These are phyloP conservation scores for Trogon melanurus DNA, from an alignment of 2,113 vertebrate species.

Conservation along the genomic window DNA sequence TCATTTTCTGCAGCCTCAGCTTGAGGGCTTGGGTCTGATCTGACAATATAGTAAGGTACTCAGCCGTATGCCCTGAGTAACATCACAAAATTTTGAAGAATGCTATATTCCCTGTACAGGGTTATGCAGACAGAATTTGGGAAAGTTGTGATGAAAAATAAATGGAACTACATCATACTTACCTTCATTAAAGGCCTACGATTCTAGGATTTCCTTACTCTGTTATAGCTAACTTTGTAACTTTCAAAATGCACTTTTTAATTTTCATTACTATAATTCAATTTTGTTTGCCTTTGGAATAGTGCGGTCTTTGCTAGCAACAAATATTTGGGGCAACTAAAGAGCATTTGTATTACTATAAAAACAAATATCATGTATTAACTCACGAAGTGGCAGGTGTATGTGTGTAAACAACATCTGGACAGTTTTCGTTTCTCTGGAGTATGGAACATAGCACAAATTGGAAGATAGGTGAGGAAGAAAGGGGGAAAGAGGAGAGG, in stretches of 20 bases:
- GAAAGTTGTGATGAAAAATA: background rate
- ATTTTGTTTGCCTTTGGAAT: background rate
- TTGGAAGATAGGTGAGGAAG: background rate
- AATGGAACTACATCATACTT: background rate
- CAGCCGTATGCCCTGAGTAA: background rate
- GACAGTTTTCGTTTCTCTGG: slow-evolving; percentile 23
- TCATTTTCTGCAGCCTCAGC: background rate
- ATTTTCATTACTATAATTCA: background rate
- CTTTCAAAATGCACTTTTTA: background rate
- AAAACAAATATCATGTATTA: slow-evolving; percentile 48
- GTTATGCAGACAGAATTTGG: background rate
- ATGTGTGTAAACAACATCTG: slow-evolving; percentile 63
- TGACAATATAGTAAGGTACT: background rate
- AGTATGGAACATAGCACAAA: background rate
- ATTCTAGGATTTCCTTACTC: background rate
- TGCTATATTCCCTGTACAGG: background rate
- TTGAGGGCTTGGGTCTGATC: background rate
- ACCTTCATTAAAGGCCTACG: background rate
- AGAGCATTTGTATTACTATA: slow-evolving; percentile 24
- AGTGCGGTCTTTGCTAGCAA: background rate
- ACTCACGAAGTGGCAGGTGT: slow-evolving; percentile 50
- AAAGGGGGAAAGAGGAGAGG: background rate
- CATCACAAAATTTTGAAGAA: background rate
- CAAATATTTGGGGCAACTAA: slow-evolving; percentile 57
- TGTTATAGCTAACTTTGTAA: background rate